phyloP scores from a whole-genome alignment of 2,113 vertebrate species.

The Brachyhypopomus gauderio region DNA sequence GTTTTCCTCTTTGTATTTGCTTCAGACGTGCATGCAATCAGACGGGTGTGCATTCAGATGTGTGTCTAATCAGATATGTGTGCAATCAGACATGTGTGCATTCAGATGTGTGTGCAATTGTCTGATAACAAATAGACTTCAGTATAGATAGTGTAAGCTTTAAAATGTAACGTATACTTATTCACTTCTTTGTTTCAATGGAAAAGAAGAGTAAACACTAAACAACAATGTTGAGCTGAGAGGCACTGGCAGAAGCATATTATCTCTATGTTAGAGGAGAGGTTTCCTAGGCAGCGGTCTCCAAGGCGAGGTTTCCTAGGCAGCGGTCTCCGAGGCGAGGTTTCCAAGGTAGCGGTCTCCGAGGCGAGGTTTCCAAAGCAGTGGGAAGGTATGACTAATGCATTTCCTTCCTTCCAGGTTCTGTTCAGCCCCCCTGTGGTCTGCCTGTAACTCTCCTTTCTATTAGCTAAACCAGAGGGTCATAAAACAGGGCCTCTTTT shows the following conservation, averaged over 20 bases:
- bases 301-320: background rate
- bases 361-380: conserved; percentile 5
- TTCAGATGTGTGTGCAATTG: too few species aligned
- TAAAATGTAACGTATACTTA: background rate
- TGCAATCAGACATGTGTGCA: too few species aligned
- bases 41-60: too few species aligned
- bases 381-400: conserved; percentile 24
- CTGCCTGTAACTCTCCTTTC: background rate
- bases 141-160: background rate
- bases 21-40: too few species aligned
- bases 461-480: conserved; percentile 30
- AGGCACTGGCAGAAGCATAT: background rate
- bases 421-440: background rate
- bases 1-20: too few species aligned
- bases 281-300: too few species aligned
- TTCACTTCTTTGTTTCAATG: background rate
- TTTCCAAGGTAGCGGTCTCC: too few species aligned
- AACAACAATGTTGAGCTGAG: background rate
- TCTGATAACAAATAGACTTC: too few species aligned
- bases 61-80: too few species aligned
- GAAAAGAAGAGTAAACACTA: background rate
- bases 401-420: conserved; percentile 31
- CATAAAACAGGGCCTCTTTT: background rate
- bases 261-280: background rate
- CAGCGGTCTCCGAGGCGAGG: background rate